Conservation (phyloP, 2,888 invertebrate species). For the Teleogryllus oceanicus region DNA sequence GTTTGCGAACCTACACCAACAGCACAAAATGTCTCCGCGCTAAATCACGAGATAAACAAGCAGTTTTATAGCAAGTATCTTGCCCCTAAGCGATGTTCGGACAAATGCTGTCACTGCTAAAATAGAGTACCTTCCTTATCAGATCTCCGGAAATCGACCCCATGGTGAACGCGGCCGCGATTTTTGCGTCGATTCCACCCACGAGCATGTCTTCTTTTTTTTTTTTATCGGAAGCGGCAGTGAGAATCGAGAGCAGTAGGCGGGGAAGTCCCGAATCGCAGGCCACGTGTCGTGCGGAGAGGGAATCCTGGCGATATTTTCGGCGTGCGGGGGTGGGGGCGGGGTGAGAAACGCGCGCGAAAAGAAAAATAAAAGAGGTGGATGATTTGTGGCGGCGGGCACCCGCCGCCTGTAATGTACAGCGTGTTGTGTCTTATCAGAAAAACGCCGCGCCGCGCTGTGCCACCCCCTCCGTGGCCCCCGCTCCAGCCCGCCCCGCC, state of each 20-base stretch:
- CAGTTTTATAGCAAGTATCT: no score
- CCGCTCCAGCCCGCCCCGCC: no score
- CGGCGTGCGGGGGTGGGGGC: not conserved
- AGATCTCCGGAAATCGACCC: not conserved
- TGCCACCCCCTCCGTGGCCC: no score
- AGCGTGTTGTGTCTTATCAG: constrained; percentile 18
- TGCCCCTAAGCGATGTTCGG: no score
- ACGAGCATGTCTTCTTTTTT: not conserved
- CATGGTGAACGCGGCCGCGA: not conserved
- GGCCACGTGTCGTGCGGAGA: not conserved
- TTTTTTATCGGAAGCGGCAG: not conserved
- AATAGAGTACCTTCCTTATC: no score
- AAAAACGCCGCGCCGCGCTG: not conserved
- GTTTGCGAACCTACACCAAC: no score
- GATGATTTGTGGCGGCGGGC: constrained; percentile 1
- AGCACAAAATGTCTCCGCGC: no score
- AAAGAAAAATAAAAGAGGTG: constrained; percentile 7
- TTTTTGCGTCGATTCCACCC: not conserved
- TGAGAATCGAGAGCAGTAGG: no score
- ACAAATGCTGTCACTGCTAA: no score
- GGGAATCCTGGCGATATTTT: not conserved
- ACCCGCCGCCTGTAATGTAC: not conserved
- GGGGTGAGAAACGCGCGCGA: not conserved
- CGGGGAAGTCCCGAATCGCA: no score
- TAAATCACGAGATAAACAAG: no score